A percentile compares a stretch with the other conserved stretches of the same genome.
These are phyloP conservation scores for Macquaria ambigua DNA, from an alignment of 2,113 vertebrate species.

Conservation along the genomic window DNA sequence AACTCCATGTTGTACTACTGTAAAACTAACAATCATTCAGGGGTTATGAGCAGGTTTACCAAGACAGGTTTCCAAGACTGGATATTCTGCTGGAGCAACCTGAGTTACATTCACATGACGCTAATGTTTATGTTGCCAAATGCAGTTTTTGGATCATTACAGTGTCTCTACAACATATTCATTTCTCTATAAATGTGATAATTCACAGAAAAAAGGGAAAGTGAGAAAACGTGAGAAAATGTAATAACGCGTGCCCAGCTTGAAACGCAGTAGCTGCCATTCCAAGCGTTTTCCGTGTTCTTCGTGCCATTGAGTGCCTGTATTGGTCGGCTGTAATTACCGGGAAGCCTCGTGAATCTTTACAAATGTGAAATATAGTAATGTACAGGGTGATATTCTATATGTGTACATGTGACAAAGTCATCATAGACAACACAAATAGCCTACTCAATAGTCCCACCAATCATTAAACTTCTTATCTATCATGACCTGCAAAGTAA, in stretches of 20 bases:
- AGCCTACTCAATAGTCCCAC: not conserved
- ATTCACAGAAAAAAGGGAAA: not conserved
- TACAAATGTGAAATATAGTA: not conserved
- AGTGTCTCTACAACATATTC: not conserved
- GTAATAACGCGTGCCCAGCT: not conserved
- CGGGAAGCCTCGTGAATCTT: not conserved
- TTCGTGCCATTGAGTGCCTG: too few species aligned
- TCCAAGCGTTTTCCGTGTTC: not conserved
- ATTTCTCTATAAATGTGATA: not conserved
- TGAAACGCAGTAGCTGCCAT: not conserved
- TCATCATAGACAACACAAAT: not conserved
- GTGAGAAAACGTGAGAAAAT: not conserved
- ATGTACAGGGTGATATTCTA: not conserved
- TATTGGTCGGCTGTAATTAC: not conserved
- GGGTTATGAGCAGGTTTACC: too few species aligned
- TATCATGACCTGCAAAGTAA: not conserved
- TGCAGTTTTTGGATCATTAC: not conserved
- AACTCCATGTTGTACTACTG: too few species aligned
- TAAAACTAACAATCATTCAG: not conserved
- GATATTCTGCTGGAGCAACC: not conserved
- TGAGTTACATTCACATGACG: not conserved
- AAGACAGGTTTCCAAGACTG: not conserved
- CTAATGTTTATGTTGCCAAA: not conserved
- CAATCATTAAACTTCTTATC: not conserved
- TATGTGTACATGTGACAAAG: too few species aligned